phyloP scores from a whole-genome alignment of 92 coral and sea anemone species.

The Metridium senile region DNA sequence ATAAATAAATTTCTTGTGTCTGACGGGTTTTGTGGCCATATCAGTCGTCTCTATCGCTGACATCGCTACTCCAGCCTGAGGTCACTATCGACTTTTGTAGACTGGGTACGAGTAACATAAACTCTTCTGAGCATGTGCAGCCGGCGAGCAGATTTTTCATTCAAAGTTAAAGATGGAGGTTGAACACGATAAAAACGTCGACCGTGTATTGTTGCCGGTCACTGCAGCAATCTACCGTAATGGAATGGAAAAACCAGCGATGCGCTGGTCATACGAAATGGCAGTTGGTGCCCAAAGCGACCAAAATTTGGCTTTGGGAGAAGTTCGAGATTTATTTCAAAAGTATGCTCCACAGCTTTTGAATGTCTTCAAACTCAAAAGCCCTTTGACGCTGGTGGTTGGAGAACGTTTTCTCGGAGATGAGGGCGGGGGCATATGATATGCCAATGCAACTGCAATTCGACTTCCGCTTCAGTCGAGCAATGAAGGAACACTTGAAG shows the following conservation, averaged over 20 bases:
- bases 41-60: background rate
- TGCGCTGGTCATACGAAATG: background rate
- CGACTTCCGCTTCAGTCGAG: slow-evolving; percentile 28
- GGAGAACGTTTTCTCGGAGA: slow-evolving; percentile 36
- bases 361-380: slow-evolving; percentile 22
- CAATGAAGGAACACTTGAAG: slow-evolving; percentile 19
- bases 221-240: background rate
- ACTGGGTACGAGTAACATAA: background rate
- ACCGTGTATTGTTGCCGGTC: background rate
- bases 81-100: background rate
- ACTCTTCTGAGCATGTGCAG: background rate
- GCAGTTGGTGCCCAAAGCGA: background rate
- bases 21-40: background rate
- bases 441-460: slow-evolving; percentile 33
- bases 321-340: too few relatives aligned
- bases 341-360: slow-evolving; percentile 4
- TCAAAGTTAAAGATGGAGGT: too few relatives aligned
- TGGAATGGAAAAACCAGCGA: background rate
- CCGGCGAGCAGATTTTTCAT: background rate
- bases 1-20: background rate
- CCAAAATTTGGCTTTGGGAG: background rate
- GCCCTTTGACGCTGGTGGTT: slow-evolving; percentile 29
- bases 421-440: slow-evolving; percentile 33
- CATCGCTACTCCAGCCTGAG: background rate
- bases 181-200: background rate